Evolutionary conservation across 2,888 invertebrate genomes (phyloP).

Genomic region (Plusia festucae): DNA sequence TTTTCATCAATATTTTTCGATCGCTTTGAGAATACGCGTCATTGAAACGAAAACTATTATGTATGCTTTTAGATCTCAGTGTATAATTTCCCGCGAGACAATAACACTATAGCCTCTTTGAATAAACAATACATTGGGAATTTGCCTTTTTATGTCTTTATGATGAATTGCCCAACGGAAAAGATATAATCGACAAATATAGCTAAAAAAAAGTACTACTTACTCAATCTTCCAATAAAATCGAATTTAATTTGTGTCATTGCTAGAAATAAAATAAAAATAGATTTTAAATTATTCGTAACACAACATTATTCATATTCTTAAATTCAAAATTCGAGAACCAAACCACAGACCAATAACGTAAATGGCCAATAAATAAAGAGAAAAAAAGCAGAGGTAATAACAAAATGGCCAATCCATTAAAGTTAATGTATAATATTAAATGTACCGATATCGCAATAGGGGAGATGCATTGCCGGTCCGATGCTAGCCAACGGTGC

Average conservation of each 20-base stretch:
- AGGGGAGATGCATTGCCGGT: slow-evolving; percentile 73
- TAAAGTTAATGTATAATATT: slow-evolving; percentile 80
- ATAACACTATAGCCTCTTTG: slow-evolving; percentile 53
- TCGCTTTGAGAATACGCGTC: slow-evolving; percentile 49
- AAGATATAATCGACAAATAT: slow-evolving; percentile 41
- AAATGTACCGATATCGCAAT: slow-evolving; percentile 67
- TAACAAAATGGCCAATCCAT: slow-evolving; percentile 86
- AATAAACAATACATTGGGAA: slow-evolving; percentile 51
- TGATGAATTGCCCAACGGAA: slow-evolving; percentile 61
- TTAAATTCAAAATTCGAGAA: slow-evolving; percentile 6
- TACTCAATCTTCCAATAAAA: too few relatives aligned
- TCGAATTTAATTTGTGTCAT: too few relatives aligned
- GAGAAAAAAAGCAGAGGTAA: slow-evolving; percentile 64
- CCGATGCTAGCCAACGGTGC: slow-evolving; percentile 74
- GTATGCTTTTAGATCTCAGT: slow-evolving; percentile 55
- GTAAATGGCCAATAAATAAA: slow-evolving; percentile 56
- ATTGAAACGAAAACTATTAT: slow-evolving; percentile 57
- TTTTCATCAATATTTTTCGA: slow-evolving; percentile 43
- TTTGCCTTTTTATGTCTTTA: slow-evolving; percentile 48
- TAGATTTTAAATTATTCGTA: too few relatives aligned
- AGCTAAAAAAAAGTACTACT: slow-evolving; percentile 15
- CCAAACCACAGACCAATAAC: slow-evolving; percentile 39
- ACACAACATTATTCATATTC: too few relatives aligned
- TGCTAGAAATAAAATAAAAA: too few relatives aligned
- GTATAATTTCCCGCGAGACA: slow-evolving; percentile 78